Percentiles rank a stretch among this genome's conserved stretches.
Conservation (phyloP, 2,113 vertebrate species). For the Syngnathus typhle region DNA sequence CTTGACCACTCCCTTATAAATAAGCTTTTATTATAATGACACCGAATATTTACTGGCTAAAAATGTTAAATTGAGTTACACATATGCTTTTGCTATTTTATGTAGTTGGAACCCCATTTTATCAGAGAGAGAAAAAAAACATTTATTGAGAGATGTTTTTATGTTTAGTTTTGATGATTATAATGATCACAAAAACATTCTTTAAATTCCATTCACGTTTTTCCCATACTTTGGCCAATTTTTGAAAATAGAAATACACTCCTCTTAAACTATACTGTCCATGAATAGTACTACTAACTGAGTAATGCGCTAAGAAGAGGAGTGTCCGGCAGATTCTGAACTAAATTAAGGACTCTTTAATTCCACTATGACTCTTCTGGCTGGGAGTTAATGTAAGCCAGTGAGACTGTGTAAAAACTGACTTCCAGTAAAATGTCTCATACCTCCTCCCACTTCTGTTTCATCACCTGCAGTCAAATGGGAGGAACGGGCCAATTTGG, state of each 20-base stretch:
- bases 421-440: slow-evolving; percentile 41
- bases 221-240: not conserved
- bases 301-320: not conserved
- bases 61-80: not conserved
- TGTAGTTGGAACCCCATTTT: not conserved
- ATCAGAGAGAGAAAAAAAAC: not conserved
- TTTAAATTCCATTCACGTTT: not conserved
- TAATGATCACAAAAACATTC: not conserved
- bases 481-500: not conserved
- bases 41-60: not conserved
- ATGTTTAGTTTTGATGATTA: not conserved
- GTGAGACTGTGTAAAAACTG: slow-evolving; percentile 29
- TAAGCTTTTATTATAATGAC: not conserved
- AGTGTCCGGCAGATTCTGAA: slow-evolving; percentile 12
- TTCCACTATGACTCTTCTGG: slow-evolving; percentile 27
- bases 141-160: not conserved
- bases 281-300: not conserved
- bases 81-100: not conserved
- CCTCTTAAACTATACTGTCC: not conserved
- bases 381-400: slow-evolving; percentile 32
- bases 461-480: slow-evolving; percentile 31
- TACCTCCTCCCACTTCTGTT: slow-evolving; percentile 15
- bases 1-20: slow-evolving; percentile 48
- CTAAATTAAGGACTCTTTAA: slow-evolving; percentile 28
- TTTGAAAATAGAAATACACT: not conserved